Percentiles rank a stretch among this genome's conserved stretches.
Evolutionary conservation across 2,888 invertebrate species (phyloP).

Genomic region (Opisthograptis luteolata): DNA sequence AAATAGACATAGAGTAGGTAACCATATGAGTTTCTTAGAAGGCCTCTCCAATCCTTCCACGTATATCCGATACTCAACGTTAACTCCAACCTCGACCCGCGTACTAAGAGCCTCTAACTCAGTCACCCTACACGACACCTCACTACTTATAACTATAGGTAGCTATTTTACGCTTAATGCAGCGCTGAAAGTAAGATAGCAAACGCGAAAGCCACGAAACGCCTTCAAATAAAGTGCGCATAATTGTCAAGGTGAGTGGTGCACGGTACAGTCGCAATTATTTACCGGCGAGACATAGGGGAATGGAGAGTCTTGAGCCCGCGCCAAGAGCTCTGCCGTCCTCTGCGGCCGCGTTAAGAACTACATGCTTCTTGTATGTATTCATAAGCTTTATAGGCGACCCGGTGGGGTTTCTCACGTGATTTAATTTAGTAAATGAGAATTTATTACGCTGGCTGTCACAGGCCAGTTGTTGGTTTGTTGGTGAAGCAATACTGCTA

Average conservation of each 20-base stretch:
- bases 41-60: too few species aligned
- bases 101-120: not conserved
- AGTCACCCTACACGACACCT: not conserved
- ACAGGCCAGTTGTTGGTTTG: not conserved
- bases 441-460: conserved; percentile 24
- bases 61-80: not conserved
- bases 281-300: conserved; percentile 78
- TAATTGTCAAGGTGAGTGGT: conserved; percentile 75
- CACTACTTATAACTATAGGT: conserved; percentile 5
- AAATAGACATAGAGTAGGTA: too few species aligned
- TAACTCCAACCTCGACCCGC: not conserved
- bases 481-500: not conserved
- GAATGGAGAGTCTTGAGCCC: conserved; percentile 72
- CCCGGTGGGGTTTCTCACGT: conserved; percentile 31
- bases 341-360: conserved; percentile 59
- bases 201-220: conserved; percentile 50
- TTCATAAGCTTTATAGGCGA: conserved; percentile 54
- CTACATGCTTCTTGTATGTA: conserved; percentile 53
- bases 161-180: conserved; percentile 12
- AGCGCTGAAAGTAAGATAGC: conserved; percentile 35
- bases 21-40: too few species aligned
- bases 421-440: conserved; percentile 42
- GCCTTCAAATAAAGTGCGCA: conserved; percentile 72
- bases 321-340: conserved; percentile 61
- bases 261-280: conserved; percentile 73